Conservation (phyloP, 2,888 invertebrate species). For the Petrolisthes cinctipes region DNA sequence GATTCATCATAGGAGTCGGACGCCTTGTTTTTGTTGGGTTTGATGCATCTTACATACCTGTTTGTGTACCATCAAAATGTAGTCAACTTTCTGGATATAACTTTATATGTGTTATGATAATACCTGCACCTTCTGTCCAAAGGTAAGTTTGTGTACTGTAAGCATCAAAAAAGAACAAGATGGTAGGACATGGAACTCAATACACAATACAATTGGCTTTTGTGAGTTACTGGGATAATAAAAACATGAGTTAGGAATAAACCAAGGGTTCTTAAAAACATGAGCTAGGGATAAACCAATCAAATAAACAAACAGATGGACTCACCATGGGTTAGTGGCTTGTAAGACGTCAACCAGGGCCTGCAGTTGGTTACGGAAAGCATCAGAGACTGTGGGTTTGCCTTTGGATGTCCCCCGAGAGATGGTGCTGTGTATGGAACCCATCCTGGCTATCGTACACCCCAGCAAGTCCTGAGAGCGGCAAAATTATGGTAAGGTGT, state of each 20-base stretch:
- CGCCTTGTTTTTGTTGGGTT: slow-evolving; percentile 87
- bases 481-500: slow-evolving; percentile 3
- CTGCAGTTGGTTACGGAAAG: slow-evolving; percentile 88
- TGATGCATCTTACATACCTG: slow-evolving; percentile 91
- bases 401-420: slow-evolving; percentile 89
- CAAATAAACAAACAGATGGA: neutral
- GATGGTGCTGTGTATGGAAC: slow-evolving; percentile 72
- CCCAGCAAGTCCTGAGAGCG: slow-evolving; percentile 73
- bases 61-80: slow-evolving; percentile 57
- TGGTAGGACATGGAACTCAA: too few relatives aligned
- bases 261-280: too few relatives aligned
- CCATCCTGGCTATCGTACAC: slow-evolving; percentile 70
- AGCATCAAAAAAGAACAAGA: too few relatives aligned
- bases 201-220: too few relatives aligned
- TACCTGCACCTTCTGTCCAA: too few relatives aligned
- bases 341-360: slow-evolving; percentile 90
- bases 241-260: too few relatives aligned
- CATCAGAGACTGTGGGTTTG: slow-evolving; percentile 90
- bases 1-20: slow-evolving; percentile 84
- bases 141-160: too few relatives aligned
- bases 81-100: neutral
- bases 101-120: neutral
- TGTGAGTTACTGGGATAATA: too few relatives aligned
- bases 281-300: too few relatives aligned
- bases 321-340: slow-evolving; percentile 87